These are phyloP conservation scores for Vanessa atalanta DNA, from an alignment of 1,140 invertebrate species.

Conservation along the genomic window DNA sequence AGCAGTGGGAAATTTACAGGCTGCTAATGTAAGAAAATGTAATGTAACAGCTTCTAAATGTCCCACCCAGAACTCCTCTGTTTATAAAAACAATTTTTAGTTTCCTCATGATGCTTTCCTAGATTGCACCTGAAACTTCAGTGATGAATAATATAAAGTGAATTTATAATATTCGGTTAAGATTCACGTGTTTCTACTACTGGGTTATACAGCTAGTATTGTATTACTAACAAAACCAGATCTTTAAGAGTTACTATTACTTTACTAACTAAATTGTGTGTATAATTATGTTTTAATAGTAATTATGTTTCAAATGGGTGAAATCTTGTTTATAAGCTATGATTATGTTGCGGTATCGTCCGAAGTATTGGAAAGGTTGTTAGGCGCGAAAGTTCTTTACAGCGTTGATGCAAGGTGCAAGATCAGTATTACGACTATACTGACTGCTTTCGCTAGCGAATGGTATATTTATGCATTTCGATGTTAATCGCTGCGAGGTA, in stretches of 20 bases:
- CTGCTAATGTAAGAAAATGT: too few relatives aligned
- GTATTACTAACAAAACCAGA: too few relatives aligned
- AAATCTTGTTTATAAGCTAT: slow-evolving; percentile 21
- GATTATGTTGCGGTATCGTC: slow-evolving; percentile 14
- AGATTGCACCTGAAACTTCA: too few relatives aligned
- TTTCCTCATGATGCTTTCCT: too few relatives aligned
- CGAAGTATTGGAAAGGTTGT: slow-evolving; percentile 45
- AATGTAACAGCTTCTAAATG: too few relatives aligned
- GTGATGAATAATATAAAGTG: too few relatives aligned
- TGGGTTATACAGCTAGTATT: too few relatives aligned
- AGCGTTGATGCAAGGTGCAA: slow-evolving; percentile 60
- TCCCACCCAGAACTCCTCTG: too few relatives aligned
- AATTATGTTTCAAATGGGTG: slow-evolving; percentile 2
- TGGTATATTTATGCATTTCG: not conserved
- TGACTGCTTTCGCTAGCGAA: slow-evolving; percentile 60
- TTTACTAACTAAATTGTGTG: not conserved
- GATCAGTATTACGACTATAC: slow-evolving; percentile 30
- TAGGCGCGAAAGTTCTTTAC: slow-evolving; percentile 62
- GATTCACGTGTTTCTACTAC: too few relatives aligned
- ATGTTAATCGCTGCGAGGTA: not conserved
- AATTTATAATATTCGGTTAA: too few relatives aligned
- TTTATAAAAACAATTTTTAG: too few relatives aligned
- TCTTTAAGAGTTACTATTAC: not conserved
- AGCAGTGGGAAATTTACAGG: too few relatives aligned
- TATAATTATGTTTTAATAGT: slow-evolving; percentile 5